Percentiles rank a stretch among this genome's conserved stretches.
Conservation (phyloP, 2,113 vertebrate genomes). For the Acanthochromis polyacanthus region DNA sequence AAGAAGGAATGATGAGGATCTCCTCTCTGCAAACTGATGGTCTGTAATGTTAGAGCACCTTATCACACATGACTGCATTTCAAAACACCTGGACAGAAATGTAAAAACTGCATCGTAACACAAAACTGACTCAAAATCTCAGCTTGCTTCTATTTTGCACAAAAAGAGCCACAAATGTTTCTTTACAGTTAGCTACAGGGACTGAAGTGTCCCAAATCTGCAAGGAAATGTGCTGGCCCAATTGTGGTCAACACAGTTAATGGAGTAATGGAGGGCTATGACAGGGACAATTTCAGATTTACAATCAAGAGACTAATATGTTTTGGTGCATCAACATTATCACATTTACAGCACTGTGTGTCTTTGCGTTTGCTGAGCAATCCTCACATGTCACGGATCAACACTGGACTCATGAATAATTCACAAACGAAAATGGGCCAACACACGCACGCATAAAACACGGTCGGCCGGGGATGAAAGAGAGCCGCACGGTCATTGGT, state of each 20-base stretch:
- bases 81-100: conserved; percentile 58
- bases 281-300: conserved; percentile 21
- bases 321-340: conserved; percentile 26
- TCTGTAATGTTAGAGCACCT: conserved; percentile 46
- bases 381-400: conserved; percentile 54
- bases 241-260: conserved; percentile 20
- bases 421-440: conserved; percentile 55
- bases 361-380: conserved; percentile 61
- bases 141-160: conserved; percentile 28
- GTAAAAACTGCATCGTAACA: conserved; percentile 44
- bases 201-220: conserved; percentile 17
- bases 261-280: conserved; percentile 12
- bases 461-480: conserved; percentile 53
- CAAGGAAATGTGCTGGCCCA: conserved; percentile 32
- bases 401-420: conserved; percentile 67
- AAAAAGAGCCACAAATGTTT: conserved; percentile 16
- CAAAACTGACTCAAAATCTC: conserved; percentile 48
- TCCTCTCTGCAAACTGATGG: conserved; percentile 42
- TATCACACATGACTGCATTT: conserved; percentile 70
- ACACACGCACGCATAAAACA: conserved; percentile 24
- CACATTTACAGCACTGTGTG: conserved; percentile 48
- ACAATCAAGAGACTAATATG: conserved; percentile 17
- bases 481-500: conserved; percentile 44
- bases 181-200: conserved; percentile 35
- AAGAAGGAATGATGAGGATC: conserved; percentile 49